Conservation (phyloP, 2,888 invertebrate genomes). For the Eubasilissa splendida region DNA sequence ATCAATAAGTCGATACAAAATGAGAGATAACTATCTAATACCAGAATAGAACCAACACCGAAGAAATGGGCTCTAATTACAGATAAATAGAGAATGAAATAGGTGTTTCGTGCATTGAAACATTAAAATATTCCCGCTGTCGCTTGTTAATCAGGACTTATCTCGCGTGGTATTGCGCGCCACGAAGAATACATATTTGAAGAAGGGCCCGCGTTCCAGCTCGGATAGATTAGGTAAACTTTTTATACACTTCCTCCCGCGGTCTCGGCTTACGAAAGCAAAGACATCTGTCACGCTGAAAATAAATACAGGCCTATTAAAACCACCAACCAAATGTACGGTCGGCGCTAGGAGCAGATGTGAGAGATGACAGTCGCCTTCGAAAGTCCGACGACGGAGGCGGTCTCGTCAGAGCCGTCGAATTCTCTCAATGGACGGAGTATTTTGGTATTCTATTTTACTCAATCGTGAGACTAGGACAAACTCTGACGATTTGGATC, state of each 20-base stretch:
- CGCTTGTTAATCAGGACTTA: not conserved
- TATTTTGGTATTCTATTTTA: too few relatives aligned
- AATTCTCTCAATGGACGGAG: too few relatives aligned
- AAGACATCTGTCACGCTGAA: conserved; percentile 46
- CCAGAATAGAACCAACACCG: too few relatives aligned
- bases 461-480: too few relatives aligned
- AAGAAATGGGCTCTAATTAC: too few relatives aligned
- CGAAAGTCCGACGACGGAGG: not conserved
- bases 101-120: too few relatives aligned
- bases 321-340: conserved; percentile 14
- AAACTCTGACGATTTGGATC: too few relatives aligned
- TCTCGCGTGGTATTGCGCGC: not conserved
- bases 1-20: too few relatives aligned
- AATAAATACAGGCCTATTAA: conserved; percentile 47
- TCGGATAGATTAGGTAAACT: conserved; percentile 22
- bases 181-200: conserved; percentile 22
- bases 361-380: conserved; percentile 1
- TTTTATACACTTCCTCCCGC: conserved; percentile 37
- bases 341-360: not conserved
- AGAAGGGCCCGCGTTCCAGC: not conserved
- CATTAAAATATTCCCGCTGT: not conserved
- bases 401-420: not conserved
- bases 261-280: conserved; percentile 39
- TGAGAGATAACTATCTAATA: too few relatives aligned
- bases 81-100: too few relatives aligned